phyloP scores from a whole-genome alignment of 1,140 invertebrate genomes.

The Ectropis grisescens region DNA sequence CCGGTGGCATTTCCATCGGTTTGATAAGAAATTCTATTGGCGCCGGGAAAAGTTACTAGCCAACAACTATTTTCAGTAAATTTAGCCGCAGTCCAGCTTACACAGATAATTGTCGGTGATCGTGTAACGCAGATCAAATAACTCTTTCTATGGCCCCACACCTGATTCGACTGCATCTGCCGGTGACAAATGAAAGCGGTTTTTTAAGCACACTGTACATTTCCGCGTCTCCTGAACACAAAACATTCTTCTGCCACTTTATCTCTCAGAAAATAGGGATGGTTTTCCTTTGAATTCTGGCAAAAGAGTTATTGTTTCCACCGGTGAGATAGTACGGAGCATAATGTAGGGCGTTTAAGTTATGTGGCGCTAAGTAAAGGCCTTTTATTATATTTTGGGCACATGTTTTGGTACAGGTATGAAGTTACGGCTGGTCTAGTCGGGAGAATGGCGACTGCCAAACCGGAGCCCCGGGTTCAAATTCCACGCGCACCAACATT shows the following conservation, averaged over 20 bases:
- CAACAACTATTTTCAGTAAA: no score
- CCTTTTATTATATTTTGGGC: conserved; percentile 23
- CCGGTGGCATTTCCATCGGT: no score
- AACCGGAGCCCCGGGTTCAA: no score
- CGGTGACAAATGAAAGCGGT: conserved; percentile 56
- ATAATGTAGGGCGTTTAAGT: conserved; percentile 43
- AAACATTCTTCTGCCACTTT: conserved; percentile 14
- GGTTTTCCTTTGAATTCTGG: conserved; percentile 1
- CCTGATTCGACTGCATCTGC: conserved; percentile 53
- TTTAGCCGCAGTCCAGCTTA: no score
- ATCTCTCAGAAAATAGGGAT: conserved; percentile 10
- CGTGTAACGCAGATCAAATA: no score
- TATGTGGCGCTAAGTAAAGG: conserved; percentile 31
- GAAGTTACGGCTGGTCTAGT: no score
- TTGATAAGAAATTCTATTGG: no score
- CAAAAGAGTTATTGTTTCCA: conserved; percentile 14
- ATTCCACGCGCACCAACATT: no score
- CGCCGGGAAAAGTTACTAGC: no score
- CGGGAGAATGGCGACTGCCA: no score
- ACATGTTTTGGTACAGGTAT: no score
- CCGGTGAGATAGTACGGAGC: conserved; percentile 30
- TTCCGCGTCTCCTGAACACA: conserved; percentile 15
- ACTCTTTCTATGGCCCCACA: conserved; percentile 15
- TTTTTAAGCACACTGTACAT: conserved; percentile 48
- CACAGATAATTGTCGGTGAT: no score